These are phyloP conservation scores for Aplochiton taeniatus DNA, from an alignment of 2,797 vertebrate species.

Conservation along the genomic window DNA sequence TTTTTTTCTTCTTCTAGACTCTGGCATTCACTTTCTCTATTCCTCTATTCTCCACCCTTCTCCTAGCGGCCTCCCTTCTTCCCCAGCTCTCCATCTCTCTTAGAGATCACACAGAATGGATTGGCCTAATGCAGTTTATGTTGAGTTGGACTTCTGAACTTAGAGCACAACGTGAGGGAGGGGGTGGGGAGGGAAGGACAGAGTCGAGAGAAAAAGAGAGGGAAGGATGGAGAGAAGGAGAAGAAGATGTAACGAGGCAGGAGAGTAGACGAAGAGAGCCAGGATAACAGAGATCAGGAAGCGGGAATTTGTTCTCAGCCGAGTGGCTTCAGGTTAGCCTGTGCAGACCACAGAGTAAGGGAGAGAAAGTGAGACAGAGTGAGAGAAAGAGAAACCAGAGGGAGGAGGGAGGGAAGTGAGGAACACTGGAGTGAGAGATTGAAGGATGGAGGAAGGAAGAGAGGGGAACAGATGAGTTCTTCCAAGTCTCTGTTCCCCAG, in stretches of 20 bases:
- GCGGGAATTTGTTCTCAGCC: too few species aligned
- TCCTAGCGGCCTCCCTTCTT: too few species aligned
- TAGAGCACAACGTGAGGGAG: neutral
- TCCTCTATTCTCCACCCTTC: too few species aligned
- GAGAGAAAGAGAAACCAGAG: too few species aligned
- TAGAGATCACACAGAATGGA: too few species aligned
- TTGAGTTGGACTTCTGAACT: too few species aligned
- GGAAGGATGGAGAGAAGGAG: neutral
- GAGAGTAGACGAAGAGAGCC: neutral
- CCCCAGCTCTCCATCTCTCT: too few species aligned
- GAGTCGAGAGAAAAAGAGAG: neutral
- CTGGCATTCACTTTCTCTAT: too few species aligned
- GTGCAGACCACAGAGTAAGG: neutral
- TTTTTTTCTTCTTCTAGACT: too few species aligned
- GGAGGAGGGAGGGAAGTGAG: constrained; percentile 31
- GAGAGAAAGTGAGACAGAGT: neutral
- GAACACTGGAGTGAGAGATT: constrained; percentile 27
- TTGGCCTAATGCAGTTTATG: too few species aligned
- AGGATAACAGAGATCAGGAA: too few species aligned
- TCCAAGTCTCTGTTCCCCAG: constrained; percentile 60
- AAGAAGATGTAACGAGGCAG: neutral
- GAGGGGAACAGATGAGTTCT: constrained; percentile 18
- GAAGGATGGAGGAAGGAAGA: constrained; percentile 21
- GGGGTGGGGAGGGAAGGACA: neutral
- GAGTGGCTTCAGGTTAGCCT: too few species aligned